A percentile compares a stretch with the other conserved stretches of the same genome.
phyloP scores from a whole-genome alignment of 1,140 invertebrate genomes.

The Druon quercuslanigerum region DNA sequence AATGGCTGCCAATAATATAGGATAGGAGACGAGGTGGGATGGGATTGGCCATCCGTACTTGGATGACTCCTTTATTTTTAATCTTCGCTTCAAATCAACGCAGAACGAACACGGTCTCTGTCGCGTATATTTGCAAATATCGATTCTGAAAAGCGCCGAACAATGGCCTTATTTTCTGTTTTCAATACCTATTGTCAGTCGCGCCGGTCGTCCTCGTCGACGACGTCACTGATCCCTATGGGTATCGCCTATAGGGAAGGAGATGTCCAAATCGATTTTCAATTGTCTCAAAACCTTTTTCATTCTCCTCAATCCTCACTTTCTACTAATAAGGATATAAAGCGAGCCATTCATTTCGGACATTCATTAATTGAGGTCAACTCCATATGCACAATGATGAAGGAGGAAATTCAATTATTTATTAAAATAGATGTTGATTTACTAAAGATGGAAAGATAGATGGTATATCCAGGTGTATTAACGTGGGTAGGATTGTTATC shows the following conservation, averaged over 20 bases:
- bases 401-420: neutral
- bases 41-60: conserved; percentile 55
- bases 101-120: conserved; percentile 39
- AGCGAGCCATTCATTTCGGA: neutral
- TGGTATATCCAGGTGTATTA: no score
- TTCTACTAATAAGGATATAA: neutral
- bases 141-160: conserved; percentile 74
- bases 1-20: conserved; percentile 44
- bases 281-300: conserved; percentile 14
- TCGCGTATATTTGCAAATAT: conserved; percentile 73
- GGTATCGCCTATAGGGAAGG: conserved; percentile 6
- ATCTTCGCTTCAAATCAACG: conserved; percentile 69
- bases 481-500: no score
- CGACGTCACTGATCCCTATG: conserved; percentile 35
- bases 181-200: conserved; percentile 72
- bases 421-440: no score
- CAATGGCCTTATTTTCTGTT: conserved; percentile 75
- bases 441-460: no score
- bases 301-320: neutral
- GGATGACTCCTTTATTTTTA: conserved; percentile 66
- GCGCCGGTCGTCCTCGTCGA: conserved; percentile 56
- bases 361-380: neutral
- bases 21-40: conserved; percentile 39
- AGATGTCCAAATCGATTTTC: conserved; percentile 23
- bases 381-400: neutral